Evolutionary conservation across 2,888 invertebrate genomes (phyloP).

Genomic region (Andrena marginata): DNA sequence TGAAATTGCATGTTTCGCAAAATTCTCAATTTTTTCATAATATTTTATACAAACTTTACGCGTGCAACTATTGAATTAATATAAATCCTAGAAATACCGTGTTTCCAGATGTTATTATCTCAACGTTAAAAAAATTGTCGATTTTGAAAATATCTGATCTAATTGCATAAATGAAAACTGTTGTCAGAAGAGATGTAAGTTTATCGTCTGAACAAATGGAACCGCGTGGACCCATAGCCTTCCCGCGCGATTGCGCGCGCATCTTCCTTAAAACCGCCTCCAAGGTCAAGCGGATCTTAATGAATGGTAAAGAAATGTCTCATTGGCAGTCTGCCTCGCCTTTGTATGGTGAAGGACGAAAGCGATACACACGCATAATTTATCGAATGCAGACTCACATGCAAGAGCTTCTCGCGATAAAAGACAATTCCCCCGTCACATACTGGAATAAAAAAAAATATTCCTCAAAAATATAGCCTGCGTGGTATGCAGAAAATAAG

Average conservation of each 20-base stretch:
- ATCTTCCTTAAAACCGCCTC: conserved; percentile 40
- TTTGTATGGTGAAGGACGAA: conserved; percentile 37
- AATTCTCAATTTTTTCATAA: neutral
- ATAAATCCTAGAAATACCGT: neutral
- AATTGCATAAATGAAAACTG: no score
- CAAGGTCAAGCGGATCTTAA: conserved; percentile 69
- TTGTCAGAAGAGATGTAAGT: neutral
- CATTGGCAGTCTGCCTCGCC: conserved; percentile 42
- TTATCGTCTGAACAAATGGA: conserved; percentile 40
- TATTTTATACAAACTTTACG: neutral
- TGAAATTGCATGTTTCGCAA: no score
- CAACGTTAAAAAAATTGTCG: neutral
- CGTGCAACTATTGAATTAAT: neutral
- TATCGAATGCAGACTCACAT: neutral
- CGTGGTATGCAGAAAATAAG: no score
- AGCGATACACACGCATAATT: neutral
- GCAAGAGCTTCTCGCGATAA: no score
- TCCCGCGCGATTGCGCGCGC: conserved; percentile 70
- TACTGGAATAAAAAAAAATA: neutral
- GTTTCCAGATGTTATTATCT: neutral
- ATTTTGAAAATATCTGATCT: neutral
- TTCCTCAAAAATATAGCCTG: no score
- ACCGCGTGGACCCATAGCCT: conserved; percentile 34
- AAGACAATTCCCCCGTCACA: no score
- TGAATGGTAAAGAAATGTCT: conserved; percentile 62